A percentile compares a stretch with the other conserved stretches of the same genome.
phyloP scores from a whole-genome alignment of 2,888 invertebrate genomes.

The Portevinia maculata region DNA sequence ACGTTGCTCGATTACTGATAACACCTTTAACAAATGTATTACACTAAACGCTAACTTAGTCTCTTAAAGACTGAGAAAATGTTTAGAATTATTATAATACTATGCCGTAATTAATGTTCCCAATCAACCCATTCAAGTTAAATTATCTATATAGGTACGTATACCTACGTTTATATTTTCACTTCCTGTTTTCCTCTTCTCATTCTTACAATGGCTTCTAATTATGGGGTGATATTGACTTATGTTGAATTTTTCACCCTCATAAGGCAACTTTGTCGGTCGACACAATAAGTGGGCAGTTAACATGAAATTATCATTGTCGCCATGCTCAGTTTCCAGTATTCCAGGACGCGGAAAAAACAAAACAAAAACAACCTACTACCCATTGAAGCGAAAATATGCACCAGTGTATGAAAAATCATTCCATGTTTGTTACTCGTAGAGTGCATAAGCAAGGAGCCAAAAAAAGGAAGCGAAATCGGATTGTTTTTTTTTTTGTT shows the following conservation, averaged over 20 bases:
- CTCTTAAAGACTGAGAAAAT: neutral
- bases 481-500: conserved; percentile 18
- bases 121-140: neutral
- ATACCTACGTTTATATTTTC: conserved; percentile 19
- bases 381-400: conserved; percentile 46
- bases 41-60: neutral
- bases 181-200: conserved; percentile 43
- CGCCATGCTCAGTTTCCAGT: conserved; percentile 51
- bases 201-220: conserved; percentile 65
- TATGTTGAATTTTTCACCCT: conserved; percentile 36
- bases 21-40: neutral
- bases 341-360: conserved; percentile 39
- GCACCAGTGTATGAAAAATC: conserved; percentile 68
- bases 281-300: conserved; percentile 69
- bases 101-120: conserved; percentile 4
- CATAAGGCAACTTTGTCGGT: conserved; percentile 27
- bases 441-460: neutral
- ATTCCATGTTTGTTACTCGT: conserved; percentile 26
- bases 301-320: conserved; percentile 72
- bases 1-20: neutral
- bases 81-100: conserved; percentile 17
- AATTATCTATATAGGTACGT: too few relatives aligned
- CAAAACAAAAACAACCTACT: neutral
- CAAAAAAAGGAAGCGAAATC: neutral
- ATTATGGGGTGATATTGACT: conserved; percentile 71